phyloP scores from a whole-genome alignment of 2,888 invertebrate species.

The Monoplex corrugatus region DNA sequence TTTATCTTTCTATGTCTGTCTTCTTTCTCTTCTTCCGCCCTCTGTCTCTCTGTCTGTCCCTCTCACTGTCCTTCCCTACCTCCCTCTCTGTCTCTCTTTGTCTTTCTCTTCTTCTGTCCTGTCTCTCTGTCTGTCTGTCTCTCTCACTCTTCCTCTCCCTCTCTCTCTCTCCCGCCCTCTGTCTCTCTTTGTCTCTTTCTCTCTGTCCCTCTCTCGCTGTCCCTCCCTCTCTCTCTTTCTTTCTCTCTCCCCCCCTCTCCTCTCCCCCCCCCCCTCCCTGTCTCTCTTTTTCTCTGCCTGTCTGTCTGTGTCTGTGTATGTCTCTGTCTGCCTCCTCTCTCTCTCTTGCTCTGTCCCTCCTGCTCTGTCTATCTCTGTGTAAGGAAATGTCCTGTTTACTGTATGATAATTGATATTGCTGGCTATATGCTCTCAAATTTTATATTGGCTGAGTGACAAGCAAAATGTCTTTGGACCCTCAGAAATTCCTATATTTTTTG shows the following conservation, averaged over 20 bases:
- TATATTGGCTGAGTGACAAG: too few relatives aligned
- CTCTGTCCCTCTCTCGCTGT: neutral
- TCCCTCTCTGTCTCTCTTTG: too few relatives aligned
- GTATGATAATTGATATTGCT: too few relatives aligned
- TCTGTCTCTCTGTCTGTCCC: too few relatives aligned
- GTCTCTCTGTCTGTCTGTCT: slow-evolving; percentile 21
- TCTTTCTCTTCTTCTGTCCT: neutral
- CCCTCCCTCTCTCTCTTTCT: neutral
- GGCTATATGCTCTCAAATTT: too few relatives aligned
- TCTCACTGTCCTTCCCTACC: too few relatives aligned
- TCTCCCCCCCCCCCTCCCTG: slow-evolving; percentile 14
- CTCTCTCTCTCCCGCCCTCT: slow-evolving; percentile 5
- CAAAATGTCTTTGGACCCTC: too few relatives aligned
- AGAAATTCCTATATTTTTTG: too few relatives aligned
- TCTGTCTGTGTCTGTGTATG: neutral
- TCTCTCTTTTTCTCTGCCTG: neutral
- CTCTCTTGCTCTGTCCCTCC: neutral
- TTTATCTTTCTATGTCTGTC: too few relatives aligned
- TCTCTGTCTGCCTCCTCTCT: neutral
- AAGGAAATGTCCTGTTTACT: too few relatives aligned
- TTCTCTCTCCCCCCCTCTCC: neutral
- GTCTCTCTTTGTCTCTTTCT: neutral
- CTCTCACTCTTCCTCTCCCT: slow-evolving; percentile 15
- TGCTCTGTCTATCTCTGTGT: neutral
- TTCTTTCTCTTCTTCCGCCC: too few relatives aligned